A percentile compares a stretch with the other conserved stretches of the same genome.
phyloP scores from a whole-genome alignment of 2,113 vertebrate genomes.

The Dolichallabes microphthalmus region DNA sequence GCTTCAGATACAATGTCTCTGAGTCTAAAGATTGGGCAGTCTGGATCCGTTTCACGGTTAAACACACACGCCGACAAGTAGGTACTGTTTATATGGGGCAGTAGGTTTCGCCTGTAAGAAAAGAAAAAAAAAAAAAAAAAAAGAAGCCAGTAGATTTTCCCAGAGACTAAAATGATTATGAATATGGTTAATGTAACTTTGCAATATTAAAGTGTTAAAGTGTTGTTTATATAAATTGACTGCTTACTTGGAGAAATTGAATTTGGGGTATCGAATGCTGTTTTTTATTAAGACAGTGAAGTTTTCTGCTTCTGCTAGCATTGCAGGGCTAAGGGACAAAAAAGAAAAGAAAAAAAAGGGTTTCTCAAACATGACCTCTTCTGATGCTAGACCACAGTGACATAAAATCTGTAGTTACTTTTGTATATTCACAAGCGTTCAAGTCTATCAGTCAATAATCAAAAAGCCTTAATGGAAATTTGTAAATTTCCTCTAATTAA shows the following conservation, averaged over 20 bases:
- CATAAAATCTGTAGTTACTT: neutral
- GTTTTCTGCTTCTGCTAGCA: slow-evolving; percentile 79
- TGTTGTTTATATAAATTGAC: neutral
- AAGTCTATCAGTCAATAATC: neutral
- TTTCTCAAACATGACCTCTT: neutral
- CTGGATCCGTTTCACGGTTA: slow-evolving; percentile 68
- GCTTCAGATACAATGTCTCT: slow-evolving; percentile 71
- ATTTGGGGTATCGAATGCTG: slow-evolving; percentile 84
- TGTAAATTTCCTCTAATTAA: neutral
- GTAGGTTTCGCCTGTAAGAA: slow-evolving; percentile 78
- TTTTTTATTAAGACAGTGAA: slow-evolving; percentile 88
- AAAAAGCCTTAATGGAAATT: neutral
- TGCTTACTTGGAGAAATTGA: slow-evolving; percentile 83
- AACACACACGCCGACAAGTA: slow-evolving; percentile 79
- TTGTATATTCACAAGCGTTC: neutral
- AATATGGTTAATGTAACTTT: neutral
- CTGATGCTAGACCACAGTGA: neutral
- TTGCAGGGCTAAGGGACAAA: slow-evolving; percentile 70
- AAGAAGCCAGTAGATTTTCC: neutral
- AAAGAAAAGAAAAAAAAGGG: neutral
- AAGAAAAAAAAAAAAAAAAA: neutral
- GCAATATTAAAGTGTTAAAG: neutral
- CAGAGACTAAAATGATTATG: neutral
- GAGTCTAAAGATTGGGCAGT: slow-evolving; percentile 84
- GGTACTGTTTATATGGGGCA: slow-evolving; percentile 69